Conservation (phyloP, 2,888 invertebrate species). For the Poecilobothrus nobilitatus region DNA sequence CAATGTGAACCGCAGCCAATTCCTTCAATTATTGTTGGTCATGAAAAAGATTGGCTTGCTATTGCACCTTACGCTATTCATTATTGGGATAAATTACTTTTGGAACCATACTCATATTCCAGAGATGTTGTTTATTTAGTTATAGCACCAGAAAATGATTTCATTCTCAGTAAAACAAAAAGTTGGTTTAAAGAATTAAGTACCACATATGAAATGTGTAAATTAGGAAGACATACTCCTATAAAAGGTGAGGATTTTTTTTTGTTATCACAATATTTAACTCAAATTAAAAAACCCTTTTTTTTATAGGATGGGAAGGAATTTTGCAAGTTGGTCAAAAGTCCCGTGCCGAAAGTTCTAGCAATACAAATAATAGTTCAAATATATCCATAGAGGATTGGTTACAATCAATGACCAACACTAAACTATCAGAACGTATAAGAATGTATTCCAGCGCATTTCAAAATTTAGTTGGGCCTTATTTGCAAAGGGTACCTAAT, state of each 20-base stretch:
- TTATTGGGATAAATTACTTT: conserved; percentile 93
- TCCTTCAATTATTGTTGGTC: conserved; percentile 86
- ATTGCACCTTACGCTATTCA: conserved; percentile 89
- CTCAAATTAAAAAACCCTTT: not conserved
- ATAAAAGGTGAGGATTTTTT: conserved; percentile 50
- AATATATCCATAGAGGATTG: conserved; percentile 71
- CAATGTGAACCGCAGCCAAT: conserved; percentile 96
- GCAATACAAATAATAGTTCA: not conserved
- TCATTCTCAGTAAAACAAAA: conserved; percentile 65
- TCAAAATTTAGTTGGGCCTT: conserved; percentile 68
- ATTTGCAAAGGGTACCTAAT: conserved; percentile 63
- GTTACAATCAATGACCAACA: conserved; percentile 76
- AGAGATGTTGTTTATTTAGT: conserved; percentile 93
- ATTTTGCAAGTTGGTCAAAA: conserved; percentile 70
- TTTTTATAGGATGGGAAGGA: conserved; percentile 59
- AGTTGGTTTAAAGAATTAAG: conserved; percentile 89
- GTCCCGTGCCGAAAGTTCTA: conserved; percentile 17
- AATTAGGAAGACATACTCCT: conserved; percentile 87
- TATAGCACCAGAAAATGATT: conserved; percentile 86
- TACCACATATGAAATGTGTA: conserved; percentile 88
- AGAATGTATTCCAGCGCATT: conserved; percentile 77
- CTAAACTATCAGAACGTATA: conserved; percentile 71
- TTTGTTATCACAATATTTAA: not conserved
- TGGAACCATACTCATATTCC: conserved; percentile 93
- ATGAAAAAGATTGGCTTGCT: conserved; percentile 91